These are phyloP conservation scores for Amphiura filiformis DNA, from an alignment of 35 echinoderm and acorn worm species.

Conservation along the genomic window DNA sequence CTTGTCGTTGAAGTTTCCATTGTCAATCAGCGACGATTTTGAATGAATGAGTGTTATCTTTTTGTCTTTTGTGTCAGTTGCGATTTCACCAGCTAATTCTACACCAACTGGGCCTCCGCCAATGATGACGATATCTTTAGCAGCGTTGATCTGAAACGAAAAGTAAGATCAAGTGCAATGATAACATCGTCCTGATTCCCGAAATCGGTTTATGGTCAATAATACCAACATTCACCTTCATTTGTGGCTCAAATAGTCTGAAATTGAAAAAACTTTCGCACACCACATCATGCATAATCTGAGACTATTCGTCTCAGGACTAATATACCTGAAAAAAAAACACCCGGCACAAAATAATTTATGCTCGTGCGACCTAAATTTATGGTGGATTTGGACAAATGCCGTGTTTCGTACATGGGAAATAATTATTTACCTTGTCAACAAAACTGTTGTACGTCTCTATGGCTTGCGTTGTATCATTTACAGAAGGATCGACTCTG, in stretches of 20 bases:
- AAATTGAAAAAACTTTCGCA: background rate
- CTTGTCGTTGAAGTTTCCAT: slow-evolving; percentile 22
- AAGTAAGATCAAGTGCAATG: too few relatives aligned
- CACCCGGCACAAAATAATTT: background rate
- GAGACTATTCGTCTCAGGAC: background rate
- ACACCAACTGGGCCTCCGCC: slow-evolving; percentile 80
- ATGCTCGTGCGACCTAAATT: background rate
- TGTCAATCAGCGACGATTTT: slow-evolving; percentile 41
- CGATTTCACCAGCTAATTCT: slow-evolving; percentile 84
- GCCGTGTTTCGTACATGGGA: background rate
- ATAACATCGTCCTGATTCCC: too few relatives aligned
- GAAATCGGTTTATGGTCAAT: too few relatives aligned
- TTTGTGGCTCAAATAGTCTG: background rate
- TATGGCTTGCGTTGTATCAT: background rate
- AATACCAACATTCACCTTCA: too few relatives aligned
- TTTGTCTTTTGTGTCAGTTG: slow-evolving; percentile 69
- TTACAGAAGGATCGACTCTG: slow-evolving; percentile 13
- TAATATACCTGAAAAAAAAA: background rate
- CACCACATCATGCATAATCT: background rate
- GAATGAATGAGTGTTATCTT: slow-evolving; percentile 75
- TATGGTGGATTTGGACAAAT: background rate
- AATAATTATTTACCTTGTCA: background rate
- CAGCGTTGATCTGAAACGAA: slow-evolving; percentile 60
- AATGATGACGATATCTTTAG: slow-evolving; percentile 65
- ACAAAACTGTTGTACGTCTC: background rate